Conservation (phyloP, 2,888 invertebrate species). For the Drosophila planitibia region DNA sequence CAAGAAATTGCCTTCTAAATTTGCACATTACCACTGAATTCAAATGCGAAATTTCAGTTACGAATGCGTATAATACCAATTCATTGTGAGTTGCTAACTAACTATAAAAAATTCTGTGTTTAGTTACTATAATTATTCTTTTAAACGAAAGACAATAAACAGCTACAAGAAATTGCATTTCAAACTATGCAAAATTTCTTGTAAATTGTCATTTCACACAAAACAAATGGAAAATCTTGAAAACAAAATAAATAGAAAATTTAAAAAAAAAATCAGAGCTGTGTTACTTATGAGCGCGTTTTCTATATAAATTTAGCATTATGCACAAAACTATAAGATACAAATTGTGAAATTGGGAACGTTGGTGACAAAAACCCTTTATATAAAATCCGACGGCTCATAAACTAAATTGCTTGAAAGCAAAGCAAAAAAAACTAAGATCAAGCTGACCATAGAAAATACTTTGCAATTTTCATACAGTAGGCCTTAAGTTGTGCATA, state of each 20-base stretch:
- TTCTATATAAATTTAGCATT: slow-evolving; percentile 55
- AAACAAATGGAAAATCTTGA: slow-evolving; percentile 1
- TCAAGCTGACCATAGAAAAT: slow-evolving; percentile 30
- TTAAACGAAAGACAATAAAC: slow-evolving; percentile 68
- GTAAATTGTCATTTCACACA: slow-evolving; percentile 69
- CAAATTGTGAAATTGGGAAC: slow-evolving; percentile 14
- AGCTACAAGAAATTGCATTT: slow-evolving; percentile 35
- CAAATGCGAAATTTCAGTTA: slow-evolving; percentile 24
- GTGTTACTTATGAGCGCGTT: slow-evolving; percentile 68
- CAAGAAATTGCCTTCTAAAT: slow-evolving; percentile 72
- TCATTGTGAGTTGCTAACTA: slow-evolving; percentile 10
- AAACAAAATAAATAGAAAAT: slow-evolving; percentile 17
- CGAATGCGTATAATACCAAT: slow-evolving; percentile 11
- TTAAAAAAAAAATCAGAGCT: slow-evolving; percentile 62
- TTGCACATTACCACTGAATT: slow-evolving; percentile 48
- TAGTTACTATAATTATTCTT: slow-evolving; percentile 23
- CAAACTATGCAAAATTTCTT: slow-evolving; percentile 24
- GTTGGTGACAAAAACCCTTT: slow-evolving; percentile 45
- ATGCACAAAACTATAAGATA: slow-evolving; percentile 30
- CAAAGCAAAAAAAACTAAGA: slow-evolving; percentile 20
- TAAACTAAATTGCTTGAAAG: slow-evolving; percentile 39
- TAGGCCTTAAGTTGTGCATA: slow-evolving; percentile 77
- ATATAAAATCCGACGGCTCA: slow-evolving; percentile 51
- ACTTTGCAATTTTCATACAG: slow-evolving; percentile 72
- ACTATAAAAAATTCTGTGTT: slow-evolving; percentile 8